Conservation (phyloP, 2,797 vertebrate genomes). For the Austrolebias charrua region DNA sequence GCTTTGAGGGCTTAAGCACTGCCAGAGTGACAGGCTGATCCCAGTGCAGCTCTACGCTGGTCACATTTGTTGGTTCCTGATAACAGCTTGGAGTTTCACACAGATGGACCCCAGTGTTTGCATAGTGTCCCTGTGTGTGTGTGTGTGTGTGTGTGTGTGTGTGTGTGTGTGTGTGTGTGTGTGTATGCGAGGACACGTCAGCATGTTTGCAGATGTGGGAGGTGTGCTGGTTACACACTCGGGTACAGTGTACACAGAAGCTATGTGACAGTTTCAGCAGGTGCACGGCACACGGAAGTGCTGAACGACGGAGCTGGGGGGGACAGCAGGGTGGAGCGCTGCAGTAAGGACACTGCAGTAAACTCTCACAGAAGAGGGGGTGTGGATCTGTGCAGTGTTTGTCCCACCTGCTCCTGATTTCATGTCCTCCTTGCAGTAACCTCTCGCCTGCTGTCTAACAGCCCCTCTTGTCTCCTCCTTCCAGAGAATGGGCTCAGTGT, state of each 20-base stretch:
- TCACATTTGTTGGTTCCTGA: conserved; percentile 56
- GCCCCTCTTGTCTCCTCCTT: neutral
- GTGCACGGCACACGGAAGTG: conserved; percentile 36
- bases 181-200: conserved; percentile 26
- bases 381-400: conserved; percentile 10
- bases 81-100: conserved; percentile 59
- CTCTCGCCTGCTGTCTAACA: neutral
- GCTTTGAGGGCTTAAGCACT: conserved; percentile 14
- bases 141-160: conserved; percentile 33
- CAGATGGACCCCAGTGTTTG: conserved; percentile 46
- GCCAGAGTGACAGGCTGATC: conserved; percentile 22
- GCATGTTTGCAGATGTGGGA: conserved; percentile 58
- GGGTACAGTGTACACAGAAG: conserved; percentile 12
- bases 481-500: conserved; percentile 90
- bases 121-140: conserved; percentile 20
- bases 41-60: conserved; percentile 10
- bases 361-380: conserved; percentile 28
- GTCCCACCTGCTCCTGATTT: neutral
- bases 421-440: neutral
- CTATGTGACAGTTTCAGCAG: conserved; percentile 26
- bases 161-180: conserved; percentile 33
- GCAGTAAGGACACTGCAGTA: conserved; percentile 65
- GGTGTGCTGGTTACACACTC: conserved; percentile 24
- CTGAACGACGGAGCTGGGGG: conserved; percentile 35
- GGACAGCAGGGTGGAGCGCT: conserved; percentile 27